Evolutionary conservation across 1,140 invertebrate species (phyloP).

Genomic region (Tetragnatha versicolor): DNA sequence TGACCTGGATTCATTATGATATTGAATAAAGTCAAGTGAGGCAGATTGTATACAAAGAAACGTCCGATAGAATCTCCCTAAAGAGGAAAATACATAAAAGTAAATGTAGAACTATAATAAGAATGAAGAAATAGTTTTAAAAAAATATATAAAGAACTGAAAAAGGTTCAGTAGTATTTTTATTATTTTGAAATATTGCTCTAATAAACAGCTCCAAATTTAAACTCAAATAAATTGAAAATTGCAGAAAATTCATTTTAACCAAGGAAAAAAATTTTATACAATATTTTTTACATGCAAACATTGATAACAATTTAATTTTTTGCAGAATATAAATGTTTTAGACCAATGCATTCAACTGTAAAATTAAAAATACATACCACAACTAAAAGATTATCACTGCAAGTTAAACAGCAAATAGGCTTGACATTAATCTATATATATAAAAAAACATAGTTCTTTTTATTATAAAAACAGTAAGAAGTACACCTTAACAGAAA

Average conservation of each 20-base stretch:
- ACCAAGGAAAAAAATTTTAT: not conserved
- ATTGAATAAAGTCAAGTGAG: slow-evolving; percentile 2
- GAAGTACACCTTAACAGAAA: not conserved
- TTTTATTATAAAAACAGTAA: not conserved
- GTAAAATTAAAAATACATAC: not conserved
- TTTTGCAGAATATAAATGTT: not conserved
- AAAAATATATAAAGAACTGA: not conserved
- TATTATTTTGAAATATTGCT: too few relatives aligned
- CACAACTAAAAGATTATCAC: slow-evolving; percentile 20
- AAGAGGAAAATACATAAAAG: not conserved
- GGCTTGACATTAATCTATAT: slow-evolving; percentile 4
- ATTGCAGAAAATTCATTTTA: too few relatives aligned
- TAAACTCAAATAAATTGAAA: too few relatives aligned
- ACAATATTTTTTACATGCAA: not conserved
- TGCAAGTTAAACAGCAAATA: slow-evolving; percentile 41
- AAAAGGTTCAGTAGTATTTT: not conserved
- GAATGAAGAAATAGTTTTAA: not conserved
- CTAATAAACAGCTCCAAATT: too few relatives aligned
- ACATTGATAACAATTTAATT: not conserved
- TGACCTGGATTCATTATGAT: slow-evolving; percentile 17
- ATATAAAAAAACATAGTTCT: not conserved
- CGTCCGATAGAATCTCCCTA: slow-evolving; percentile 20
- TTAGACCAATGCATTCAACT: not conserved
- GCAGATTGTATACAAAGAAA: slow-evolving; percentile 26
- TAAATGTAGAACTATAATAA: too few relatives aligned